Percentiles rank a stretch among this genome's conserved stretches.
Evolutionary conservation across 2,113 vertebrate species (phyloP).

Genomic region (Euleptes europaea): DNA sequence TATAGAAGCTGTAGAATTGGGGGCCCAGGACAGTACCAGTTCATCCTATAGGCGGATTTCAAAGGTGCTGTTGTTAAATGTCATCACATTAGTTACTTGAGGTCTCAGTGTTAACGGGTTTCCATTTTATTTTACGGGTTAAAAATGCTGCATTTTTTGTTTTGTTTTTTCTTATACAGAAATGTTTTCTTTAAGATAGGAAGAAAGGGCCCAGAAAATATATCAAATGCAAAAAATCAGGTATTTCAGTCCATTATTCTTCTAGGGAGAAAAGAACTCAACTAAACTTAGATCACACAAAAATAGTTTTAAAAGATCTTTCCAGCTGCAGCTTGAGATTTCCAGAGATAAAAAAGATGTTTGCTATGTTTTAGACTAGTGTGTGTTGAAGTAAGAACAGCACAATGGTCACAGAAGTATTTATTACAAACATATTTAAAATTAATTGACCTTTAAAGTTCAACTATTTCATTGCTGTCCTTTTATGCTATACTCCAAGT

Average conservation of each 20-base stretch:
- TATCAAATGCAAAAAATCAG: not conserved
- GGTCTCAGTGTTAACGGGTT: not conserved
- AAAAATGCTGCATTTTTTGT: not conserved
- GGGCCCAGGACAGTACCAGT: not conserved
- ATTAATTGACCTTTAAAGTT: not conserved
- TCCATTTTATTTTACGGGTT: not conserved
- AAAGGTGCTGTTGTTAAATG: not conserved
- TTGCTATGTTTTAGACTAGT: not conserved
- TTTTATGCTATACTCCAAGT: conserved; percentile 53
- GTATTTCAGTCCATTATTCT: not conserved
- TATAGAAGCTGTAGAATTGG: not conserved
- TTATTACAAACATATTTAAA: conserved; percentile 25
- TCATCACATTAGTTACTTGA: not conserved
- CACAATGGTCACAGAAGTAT: conserved; percentile 21
- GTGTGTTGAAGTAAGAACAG: conserved; percentile 13
- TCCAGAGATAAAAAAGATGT: not conserved
- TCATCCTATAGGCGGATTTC: not conserved
- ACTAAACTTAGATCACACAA: not conserved
- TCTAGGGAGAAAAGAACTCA: not conserved
- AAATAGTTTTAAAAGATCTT: not conserved
- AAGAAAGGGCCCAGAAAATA: not conserved
- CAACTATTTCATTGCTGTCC: conserved; percentile 41
- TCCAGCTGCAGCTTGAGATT: not conserved
- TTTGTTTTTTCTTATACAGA: not conserved
- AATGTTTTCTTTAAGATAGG: not conserved